Evolutionary conservation across 2,797 vertebrate genomes (phyloP).

Genomic region (Furcifer pardalis): DNA sequence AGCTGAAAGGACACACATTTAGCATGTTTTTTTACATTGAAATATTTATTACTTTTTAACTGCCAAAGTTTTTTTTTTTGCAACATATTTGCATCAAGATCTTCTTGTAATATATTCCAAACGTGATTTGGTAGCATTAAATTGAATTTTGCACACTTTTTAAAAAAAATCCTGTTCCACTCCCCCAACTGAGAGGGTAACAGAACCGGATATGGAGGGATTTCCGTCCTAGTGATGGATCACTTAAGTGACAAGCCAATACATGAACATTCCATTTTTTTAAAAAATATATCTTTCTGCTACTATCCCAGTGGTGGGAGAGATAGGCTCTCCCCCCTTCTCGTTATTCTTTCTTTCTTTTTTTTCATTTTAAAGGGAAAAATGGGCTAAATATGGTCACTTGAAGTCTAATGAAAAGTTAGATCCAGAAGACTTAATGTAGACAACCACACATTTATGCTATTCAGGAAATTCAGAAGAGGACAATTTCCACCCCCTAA

Average conservation of each 20-base stretch:
- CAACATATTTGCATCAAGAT: not conserved
- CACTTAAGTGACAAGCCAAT: too few species aligned
- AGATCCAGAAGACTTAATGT: not conserved
- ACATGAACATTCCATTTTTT: too few species aligned
- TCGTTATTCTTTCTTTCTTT: too few species aligned
- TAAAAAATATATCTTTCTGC: too few species aligned
- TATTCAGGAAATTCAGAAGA: not conserved
- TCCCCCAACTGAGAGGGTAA: too few species aligned
- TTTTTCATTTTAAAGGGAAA: too few species aligned
- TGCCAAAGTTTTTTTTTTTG: not conserved
- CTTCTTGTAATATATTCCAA: not conserved
- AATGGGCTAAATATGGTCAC: too few species aligned
- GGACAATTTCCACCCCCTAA: not conserved
- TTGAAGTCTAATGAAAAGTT: not conserved
- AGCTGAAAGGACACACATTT: conserved; percentile 33
- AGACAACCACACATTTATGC: not conserved
- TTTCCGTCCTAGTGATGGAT: too few species aligned
- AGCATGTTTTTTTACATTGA: conserved; percentile 15
- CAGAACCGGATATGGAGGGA: too few species aligned
- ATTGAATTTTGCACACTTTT: not conserved
- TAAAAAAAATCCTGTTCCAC: not conserved
- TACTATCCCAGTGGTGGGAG: too few species aligned
- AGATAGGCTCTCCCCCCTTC: too few species aligned
- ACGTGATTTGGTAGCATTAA: not conserved
- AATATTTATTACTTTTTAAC: conserved; percentile 11